Conservation (phyloP, 1,140 invertebrate species). For the Drosophila bocqueti region DNA sequence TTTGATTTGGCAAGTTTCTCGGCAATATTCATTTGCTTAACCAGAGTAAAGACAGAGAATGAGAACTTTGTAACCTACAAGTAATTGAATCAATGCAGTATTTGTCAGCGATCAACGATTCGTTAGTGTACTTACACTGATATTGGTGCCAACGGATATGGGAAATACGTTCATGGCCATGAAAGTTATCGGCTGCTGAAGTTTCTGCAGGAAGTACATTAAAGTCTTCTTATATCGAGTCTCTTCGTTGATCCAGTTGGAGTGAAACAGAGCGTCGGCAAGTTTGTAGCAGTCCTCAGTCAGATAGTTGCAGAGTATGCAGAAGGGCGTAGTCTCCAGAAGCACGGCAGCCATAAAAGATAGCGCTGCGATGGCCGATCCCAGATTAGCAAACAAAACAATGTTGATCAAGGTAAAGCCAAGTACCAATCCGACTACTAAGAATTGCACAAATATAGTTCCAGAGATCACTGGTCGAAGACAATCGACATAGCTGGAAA, state of each 20-base stretch:
- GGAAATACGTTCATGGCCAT: constrained; percentile 66
- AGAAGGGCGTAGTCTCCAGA: constrained; percentile 68
- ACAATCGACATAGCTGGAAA: constrained; percentile 54
- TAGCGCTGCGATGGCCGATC: constrained; percentile 55
- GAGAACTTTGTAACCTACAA: constrained; percentile 67
- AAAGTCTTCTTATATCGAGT: constrained; percentile 57
- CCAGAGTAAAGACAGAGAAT: constrained; percentile 68
- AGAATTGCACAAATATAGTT: constrained; percentile 73
- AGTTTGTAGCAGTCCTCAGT: constrained; percentile 55
- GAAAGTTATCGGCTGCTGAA: constrained; percentile 66
- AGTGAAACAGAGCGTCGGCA: constrained; percentile 60
- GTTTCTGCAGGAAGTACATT: constrained; percentile 54
- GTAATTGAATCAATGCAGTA: not conserved
- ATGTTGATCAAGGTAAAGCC: constrained; percentile 71
- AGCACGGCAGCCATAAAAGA: constrained; percentile 60
- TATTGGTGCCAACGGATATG: constrained; percentile 71
- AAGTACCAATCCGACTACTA: constrained; percentile 62
- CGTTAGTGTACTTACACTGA: constrained; percentile 43
- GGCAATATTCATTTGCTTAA: constrained; percentile 70
- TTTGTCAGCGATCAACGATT: not conserved
- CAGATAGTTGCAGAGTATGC: constrained; percentile 68
- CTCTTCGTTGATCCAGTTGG: constrained; percentile 63
- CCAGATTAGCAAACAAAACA: constrained; percentile 60
- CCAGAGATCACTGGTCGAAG: constrained; percentile 66
- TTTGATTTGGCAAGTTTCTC: constrained; percentile 50